These are phyloP conservation scores for Denticeps clupeoides DNA, from an alignment of 2,797 vertebrate genomes.

Conservation along the genomic window DNA sequence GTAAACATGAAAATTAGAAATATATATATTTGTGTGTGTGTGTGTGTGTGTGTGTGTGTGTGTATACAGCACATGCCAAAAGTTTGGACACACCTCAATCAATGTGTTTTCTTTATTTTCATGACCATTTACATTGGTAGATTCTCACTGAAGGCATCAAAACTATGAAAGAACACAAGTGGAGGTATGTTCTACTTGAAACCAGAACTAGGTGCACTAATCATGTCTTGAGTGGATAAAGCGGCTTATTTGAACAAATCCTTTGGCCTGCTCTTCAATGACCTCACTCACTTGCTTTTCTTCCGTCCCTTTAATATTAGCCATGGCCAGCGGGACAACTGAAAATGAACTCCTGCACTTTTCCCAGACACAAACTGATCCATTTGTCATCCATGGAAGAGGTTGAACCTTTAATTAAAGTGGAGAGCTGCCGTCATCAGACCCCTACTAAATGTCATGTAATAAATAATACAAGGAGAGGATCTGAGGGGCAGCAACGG, in stretches of 20 bases:
- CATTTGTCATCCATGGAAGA: slow-evolving; percentile 60
- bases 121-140: too few species aligned
- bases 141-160: too few species aligned
- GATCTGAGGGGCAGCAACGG: slow-evolving; percentile 46
- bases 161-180: too few species aligned
- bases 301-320: slow-evolving; percentile 10
- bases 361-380: slow-evolving; percentile 51
- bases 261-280: slow-evolving; percentile 3
- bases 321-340: slow-evolving; percentile 14
- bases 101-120: too few species aligned
- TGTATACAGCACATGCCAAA: too few species aligned
- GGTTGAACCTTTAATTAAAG: slow-evolving; percentile 68
- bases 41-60: too few species aligned
- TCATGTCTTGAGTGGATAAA: slow-evolving; percentile 11
- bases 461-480: slow-evolving; percentile 54
- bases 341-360: slow-evolving; percentile 38
- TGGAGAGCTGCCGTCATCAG: slow-evolving; percentile 51
- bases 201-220: neutral
- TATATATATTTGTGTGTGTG: too few species aligned
- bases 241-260: slow-evolving; percentile 20
- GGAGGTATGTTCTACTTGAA: neutral
- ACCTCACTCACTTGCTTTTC: slow-evolving; percentile 27
- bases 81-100: too few species aligned
- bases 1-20: slow-evolving; percentile 6
- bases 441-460: slow-evolving; percentile 54